phyloP scores from a whole-genome alignment of 2,888 invertebrate species.

The Drosophila borborema region DNA sequence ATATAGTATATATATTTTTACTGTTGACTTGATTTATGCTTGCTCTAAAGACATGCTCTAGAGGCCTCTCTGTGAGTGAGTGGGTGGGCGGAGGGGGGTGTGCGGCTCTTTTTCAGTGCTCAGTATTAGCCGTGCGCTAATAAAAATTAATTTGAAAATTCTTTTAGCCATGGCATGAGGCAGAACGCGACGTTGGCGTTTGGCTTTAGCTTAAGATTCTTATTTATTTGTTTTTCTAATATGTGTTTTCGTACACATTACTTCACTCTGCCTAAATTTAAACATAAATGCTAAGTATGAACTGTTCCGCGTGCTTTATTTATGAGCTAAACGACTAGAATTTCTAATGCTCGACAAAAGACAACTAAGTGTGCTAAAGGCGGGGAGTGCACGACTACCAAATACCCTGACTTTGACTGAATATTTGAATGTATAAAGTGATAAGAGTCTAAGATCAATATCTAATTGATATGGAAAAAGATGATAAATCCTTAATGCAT shows the following conservation, averaged over 20 bases:
- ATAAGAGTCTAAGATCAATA: not conserved
- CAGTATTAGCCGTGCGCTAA: constrained; percentile 76
- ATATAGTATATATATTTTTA: constrained; percentile 7
- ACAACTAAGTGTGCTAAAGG: not conserved
- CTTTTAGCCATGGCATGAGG: constrained; percentile 61
- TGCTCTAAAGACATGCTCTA: constrained; percentile 43
- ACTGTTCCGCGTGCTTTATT: constrained; percentile 60
- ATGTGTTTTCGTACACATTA: constrained; percentile 62
- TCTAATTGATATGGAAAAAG: not conserved
- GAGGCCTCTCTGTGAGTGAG: constrained; percentile 18
- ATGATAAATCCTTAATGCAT: too few relatives aligned
- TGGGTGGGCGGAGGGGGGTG: too few relatives aligned
- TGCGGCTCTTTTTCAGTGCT: constrained; percentile 42
- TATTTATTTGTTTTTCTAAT: constrained; percentile 77
- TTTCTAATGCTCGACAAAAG: constrained; percentile 21
- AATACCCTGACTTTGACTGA: not conserved
- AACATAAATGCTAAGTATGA: constrained; percentile 58
- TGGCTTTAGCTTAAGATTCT: constrained; percentile 65
- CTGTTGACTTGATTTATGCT: constrained; percentile 66
- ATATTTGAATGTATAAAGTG: too few relatives aligned
- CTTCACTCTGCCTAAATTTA: constrained; percentile 54
- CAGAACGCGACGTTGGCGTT: constrained; percentile 37
- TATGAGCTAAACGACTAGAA: constrained; percentile 57
- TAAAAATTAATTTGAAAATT: constrained; percentile 81
- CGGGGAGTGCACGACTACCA: not conserved